Evolutionary conservation across 2,888 invertebrate genomes (phyloP), one percentile per base, ranked within the genome.

Genomic region (Exocentrus adspersus): DNA sequence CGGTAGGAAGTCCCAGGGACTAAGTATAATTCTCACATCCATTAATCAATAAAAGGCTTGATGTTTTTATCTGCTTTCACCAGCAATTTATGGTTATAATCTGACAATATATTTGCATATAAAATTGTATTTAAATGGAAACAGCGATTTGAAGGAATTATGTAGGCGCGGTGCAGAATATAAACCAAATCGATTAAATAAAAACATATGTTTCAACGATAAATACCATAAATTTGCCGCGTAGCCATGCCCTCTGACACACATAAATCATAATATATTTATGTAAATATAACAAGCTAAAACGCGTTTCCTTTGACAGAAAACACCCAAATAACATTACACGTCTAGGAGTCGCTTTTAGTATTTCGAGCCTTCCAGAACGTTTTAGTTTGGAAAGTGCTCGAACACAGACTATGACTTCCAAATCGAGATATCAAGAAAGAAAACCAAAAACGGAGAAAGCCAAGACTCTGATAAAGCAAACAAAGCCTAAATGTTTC

Each of bases 401-500:
- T 54, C 24, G 43, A 14, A 17, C 43, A 12, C 54, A 42, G 43
- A 20, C 54, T 43, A 28, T 37, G 54, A 54, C 54, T 54, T 75
- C 74, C 72, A 71, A 76, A 76, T 76, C n/a, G n/a, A n/a, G n/a
- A n/a, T n/a, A n/a, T n/a, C 74, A 72, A 71, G 70, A 71, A 74
- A 70, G 72, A 73, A 74, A 69, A 46, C 71, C 69, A 73, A 72
- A 76, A 75, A 73, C 71, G 73, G 64, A 71, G 69, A 69, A 73
- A 76, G 75, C 72, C 72, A 71, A 74, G 73, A 73, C 74, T 76
- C 73, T 77, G 76, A 76, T 76, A 77, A 77, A 76, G 75, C 74
- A 76, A 77, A 76, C 76, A 76, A 72, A 76, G 73, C 75, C 76
- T 72, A 75, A 77, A 77, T 75, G 77, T 72, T 70, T 75, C 76